Percentiles rank a stretch among this genome's conserved stretches.
Conservation (phyloP, 2,888 invertebrate species). For the Crocallis elinguaria region DNA sequence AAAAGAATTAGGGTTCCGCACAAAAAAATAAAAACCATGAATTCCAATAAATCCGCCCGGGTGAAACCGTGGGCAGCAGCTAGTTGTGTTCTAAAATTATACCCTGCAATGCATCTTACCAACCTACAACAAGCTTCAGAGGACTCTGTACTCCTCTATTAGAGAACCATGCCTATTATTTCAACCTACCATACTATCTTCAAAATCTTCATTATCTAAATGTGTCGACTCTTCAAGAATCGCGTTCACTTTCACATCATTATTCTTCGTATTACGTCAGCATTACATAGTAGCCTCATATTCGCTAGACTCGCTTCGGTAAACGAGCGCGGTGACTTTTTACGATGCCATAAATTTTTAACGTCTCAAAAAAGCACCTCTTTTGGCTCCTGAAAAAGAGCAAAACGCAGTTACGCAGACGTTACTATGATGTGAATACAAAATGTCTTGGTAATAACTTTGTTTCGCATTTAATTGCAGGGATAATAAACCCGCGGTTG, state of each 20-base stretch:
- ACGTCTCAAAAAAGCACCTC: slow-evolving; percentile 72
- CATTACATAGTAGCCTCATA: slow-evolving; percentile 66
- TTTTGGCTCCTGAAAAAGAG: slow-evolving; percentile 57
- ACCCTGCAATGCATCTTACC: too few relatives aligned
- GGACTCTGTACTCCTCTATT: too few relatives aligned
- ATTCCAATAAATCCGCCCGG: too few relatives aligned
- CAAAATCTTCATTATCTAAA: slow-evolving; percentile 1
- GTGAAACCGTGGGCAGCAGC: too few relatives aligned
- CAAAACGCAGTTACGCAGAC: slow-evolving; percentile 52
- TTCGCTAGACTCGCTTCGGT: slow-evolving; percentile 59
- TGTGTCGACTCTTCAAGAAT: slow-evolving; percentile 6
- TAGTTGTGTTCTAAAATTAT: too few relatives aligned
- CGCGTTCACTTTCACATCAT: slow-evolving; percentile 26
- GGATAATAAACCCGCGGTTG: slow-evolving; percentile 7
- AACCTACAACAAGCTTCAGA: too few relatives aligned
- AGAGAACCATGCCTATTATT: too few relatives aligned
- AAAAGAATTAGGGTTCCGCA: too few relatives aligned
- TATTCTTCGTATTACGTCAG: slow-evolving; percentile 46
- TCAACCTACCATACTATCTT: background rate
- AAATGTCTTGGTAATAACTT: slow-evolving; percentile 24
- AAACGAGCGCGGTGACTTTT: slow-evolving; percentile 70
- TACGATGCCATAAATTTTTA: slow-evolving; percentile 80
- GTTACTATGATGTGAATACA: slow-evolving; percentile 52
- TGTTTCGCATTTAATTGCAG: slow-evolving; percentile 21
- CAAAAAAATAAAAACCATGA: too few relatives aligned